These are phyloP conservation scores for Platorchestia sp. DNA, from an alignment of 1,140 invertebrate species.

Conservation along the genomic window DNA sequence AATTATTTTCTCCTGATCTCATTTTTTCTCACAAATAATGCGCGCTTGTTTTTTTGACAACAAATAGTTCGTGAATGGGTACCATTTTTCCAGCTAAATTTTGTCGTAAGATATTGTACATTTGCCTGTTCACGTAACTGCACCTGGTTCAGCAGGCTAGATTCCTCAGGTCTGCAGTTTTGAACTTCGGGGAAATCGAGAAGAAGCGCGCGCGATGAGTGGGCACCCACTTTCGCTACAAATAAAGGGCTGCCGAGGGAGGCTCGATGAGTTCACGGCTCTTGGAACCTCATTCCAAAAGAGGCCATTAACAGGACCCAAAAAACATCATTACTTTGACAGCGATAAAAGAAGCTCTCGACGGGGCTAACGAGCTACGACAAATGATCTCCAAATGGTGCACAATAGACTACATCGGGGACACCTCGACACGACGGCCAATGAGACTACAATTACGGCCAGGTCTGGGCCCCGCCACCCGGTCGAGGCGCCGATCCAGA, in stretches of 20 bases:
- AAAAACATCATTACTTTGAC: conserved; percentile 56
- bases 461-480: too few species aligned
- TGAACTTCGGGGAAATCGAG: not conserved
- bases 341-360: conserved; percentile 52
- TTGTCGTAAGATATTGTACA: not conserved
- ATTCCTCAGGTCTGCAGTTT: not conserved
- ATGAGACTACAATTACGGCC: conserved; percentile 19
- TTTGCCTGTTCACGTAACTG: not conserved
- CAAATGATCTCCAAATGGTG: conserved; percentile 33
- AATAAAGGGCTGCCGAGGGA: not conserved
- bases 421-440: not conserved
- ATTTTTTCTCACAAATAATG: too few species aligned
- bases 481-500: not conserved
- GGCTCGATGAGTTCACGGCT: conserved; percentile 30
- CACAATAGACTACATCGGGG: conserved; percentile 32
- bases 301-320: conserved; percentile 42
- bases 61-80: too few species aligned
- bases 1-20: too few species aligned
- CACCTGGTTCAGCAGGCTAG: not conserved
- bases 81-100: not conserved
- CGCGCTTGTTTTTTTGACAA: too few species aligned
- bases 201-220: not conserved
- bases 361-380: conserved; percentile 52
- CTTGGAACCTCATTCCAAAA: conserved; percentile 38
- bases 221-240: not conserved